Evolutionary conservation across 2,113 vertebrate species (phyloP).

Genomic region (Etia nguti): DNA sequence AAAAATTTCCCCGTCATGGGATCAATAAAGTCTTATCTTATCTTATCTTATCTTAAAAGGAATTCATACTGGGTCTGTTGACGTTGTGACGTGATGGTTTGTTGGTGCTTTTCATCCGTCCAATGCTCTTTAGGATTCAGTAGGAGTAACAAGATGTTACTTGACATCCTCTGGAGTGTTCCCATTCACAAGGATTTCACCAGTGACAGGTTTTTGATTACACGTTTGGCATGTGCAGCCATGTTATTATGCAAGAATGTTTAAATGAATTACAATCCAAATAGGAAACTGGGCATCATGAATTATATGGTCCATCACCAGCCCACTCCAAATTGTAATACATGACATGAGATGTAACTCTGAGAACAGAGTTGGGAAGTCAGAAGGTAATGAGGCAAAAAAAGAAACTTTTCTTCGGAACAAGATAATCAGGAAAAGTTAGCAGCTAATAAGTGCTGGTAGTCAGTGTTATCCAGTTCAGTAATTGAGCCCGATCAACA

Average conservation of each 20-base stretch:
- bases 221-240: neutral
- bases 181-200: neutral
- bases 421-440: neutral
- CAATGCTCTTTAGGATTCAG: conserved; percentile 25
- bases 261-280: neutral
- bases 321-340: neutral
- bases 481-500: neutral
- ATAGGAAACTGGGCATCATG: neutral
- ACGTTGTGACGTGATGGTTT: conserved; percentile 3
- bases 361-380: neutral
- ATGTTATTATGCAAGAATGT: neutral
- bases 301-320: neutral
- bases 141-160: conserved; percentile 16
- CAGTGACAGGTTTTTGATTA: conserved; percentile 11
- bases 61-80: neutral
- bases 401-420: neutral
- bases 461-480: neutral
- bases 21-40: too few relatives aligned
- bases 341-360: neutral
- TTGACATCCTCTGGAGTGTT: conserved; percentile 1
- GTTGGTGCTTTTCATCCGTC: conserved; percentile 31
- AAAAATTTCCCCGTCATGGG: too few relatives aligned
- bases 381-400: neutral
- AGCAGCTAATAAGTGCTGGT: neutral
- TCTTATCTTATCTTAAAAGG: too few relatives aligned